Evolutionary conservation across 2,797 vertebrate species (phyloP).

Genomic region (Ptychobarbus kaznakovi): DNA sequence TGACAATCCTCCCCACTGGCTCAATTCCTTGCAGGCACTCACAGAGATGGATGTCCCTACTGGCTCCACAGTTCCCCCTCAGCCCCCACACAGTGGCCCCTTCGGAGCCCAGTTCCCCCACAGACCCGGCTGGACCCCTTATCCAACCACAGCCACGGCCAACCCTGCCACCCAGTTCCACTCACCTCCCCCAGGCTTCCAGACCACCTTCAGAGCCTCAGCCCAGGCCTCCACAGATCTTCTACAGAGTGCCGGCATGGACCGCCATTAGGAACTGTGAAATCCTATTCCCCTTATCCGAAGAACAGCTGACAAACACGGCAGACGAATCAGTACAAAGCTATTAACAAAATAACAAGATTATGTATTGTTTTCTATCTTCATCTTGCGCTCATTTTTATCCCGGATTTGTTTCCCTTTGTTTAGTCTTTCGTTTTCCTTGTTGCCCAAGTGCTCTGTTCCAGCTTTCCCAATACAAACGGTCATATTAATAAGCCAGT

Average conservation of each 20-base stretch:
- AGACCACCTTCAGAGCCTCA: slow-evolving; percentile 90
- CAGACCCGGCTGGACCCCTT: slow-evolving; percentile 90
- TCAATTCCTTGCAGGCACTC: slow-evolving; percentile 92
- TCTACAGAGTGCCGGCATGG: slow-evolving; percentile 90
- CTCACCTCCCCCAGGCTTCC: slow-evolving; percentile 93
- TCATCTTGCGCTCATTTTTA: slow-evolving; percentile 70
- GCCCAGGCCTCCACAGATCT: slow-evolving; percentile 91
- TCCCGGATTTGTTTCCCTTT: slow-evolving; percentile 67
- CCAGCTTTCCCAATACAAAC: slow-evolving; percentile 55
- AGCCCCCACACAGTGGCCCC: slow-evolving; percentile 80
- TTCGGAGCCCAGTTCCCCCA: slow-evolving; percentile 85
- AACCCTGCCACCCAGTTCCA: slow-evolving; percentile 85
- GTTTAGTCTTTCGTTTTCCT: slow-evolving; percentile 57
- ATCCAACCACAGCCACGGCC: slow-evolving; percentile 77
- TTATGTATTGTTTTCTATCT: slow-evolving; percentile 74
- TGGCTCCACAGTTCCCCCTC: slow-evolving; percentile 77
- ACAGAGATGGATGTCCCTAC: slow-evolving; percentile 90
- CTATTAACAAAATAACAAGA: slow-evolving; percentile 82
- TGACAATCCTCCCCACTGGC: slow-evolving; percentile 95
- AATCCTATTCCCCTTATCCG: slow-evolving; percentile 57
- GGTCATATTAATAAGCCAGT: not conserved
- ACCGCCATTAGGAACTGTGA: slow-evolving; percentile 84
- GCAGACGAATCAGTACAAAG: slow-evolving; percentile 70
- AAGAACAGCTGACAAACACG: slow-evolving; percentile 55
- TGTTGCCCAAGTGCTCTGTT: slow-evolving; percentile 72